phyloP scores from a whole-genome alignment of 2,113 vertebrate species.

The Mellivora capensis region DNA sequence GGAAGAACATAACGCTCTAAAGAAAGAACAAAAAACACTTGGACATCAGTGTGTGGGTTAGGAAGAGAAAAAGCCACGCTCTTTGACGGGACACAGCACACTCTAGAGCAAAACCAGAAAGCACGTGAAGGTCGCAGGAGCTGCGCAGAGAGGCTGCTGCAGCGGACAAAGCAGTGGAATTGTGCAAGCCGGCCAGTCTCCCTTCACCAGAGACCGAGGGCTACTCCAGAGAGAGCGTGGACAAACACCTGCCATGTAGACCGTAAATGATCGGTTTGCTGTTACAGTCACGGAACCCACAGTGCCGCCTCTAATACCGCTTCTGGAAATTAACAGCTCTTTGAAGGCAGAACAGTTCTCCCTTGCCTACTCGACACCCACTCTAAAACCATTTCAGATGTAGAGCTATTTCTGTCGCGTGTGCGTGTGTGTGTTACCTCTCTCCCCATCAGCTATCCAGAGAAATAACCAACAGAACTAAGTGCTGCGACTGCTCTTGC shows the following conservation, averaged over 20 bases:
- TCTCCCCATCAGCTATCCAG: not conserved
- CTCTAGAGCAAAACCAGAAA: not conserved
- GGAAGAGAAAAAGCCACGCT: not conserved
- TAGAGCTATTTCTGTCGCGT: not conserved
- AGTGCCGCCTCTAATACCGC: not conserved
- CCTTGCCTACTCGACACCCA: not conserved
- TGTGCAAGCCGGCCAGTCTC: not conserved
- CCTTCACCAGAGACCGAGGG: not conserved
- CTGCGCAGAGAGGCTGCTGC: not conserved
- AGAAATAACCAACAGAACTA: not conserved
- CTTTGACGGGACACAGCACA: not conserved
- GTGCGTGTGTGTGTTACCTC: not conserved
- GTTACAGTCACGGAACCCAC: not conserved
- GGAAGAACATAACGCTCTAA: not conserved
- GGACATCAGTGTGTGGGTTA: slow-evolving; percentile 13
- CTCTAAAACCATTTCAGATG: not conserved
- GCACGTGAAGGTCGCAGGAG: not conserved
- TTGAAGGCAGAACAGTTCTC: not conserved
- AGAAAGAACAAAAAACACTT: not conserved
- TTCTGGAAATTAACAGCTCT: not conserved
- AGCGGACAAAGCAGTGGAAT: not conserved
- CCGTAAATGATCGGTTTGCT: not conserved
- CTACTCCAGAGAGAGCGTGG: not conserved
- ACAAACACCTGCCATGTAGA: not conserved
- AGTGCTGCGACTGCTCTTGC: not conserved